phyloP scores from a whole-genome alignment of 2,888 invertebrate genomes.

The Sinodicranocentrus sp. region DNA sequence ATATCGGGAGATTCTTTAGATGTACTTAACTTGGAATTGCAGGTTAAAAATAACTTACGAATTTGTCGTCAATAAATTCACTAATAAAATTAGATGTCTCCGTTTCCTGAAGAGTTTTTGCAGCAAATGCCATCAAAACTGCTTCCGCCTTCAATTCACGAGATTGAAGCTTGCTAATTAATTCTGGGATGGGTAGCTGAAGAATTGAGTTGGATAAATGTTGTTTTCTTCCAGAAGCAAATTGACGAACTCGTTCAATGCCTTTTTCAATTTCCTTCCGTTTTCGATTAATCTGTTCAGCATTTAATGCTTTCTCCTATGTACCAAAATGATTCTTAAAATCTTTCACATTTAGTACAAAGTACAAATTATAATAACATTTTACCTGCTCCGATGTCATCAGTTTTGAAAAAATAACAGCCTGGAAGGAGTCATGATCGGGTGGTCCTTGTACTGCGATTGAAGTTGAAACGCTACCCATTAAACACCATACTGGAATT shows the following conservation, averaged over 20 bases:
- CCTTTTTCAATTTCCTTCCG: conserved; percentile 8
- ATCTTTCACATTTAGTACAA: neutral
- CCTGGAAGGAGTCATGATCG: no score
- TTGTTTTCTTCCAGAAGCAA: no score
- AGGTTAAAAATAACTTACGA: conserved; percentile 57
- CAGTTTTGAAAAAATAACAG: neutral
- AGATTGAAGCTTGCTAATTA: conserved; percentile 63
- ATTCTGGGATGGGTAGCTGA: conserved; percentile 63
- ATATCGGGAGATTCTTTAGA: neutral
- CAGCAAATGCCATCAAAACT: conserved; percentile 71
- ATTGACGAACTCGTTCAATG: no score
- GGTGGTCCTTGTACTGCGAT: no score
- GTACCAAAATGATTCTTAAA: neutral
- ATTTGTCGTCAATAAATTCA: conserved; percentile 77
- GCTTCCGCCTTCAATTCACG: conserved; percentile 67
- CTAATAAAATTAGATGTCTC: conserved; percentile 77
- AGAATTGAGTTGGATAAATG: conserved; percentile 23
- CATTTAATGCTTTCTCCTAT: conserved; percentile 29
- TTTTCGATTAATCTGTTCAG: conserved; percentile 24
- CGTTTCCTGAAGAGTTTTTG: conserved; percentile 75
- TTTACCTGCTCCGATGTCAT: neutral
- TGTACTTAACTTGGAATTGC: neutral
- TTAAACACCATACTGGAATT: no score
- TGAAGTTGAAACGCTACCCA: no score
- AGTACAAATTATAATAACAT: neutral